Percentiles rank a stretch among this genome's conserved stretches.
These are phyloP conservation scores for Noturus placidus DNA, from an alignment of 2,113 vertebrate species.

Conservation along the genomic window DNA sequence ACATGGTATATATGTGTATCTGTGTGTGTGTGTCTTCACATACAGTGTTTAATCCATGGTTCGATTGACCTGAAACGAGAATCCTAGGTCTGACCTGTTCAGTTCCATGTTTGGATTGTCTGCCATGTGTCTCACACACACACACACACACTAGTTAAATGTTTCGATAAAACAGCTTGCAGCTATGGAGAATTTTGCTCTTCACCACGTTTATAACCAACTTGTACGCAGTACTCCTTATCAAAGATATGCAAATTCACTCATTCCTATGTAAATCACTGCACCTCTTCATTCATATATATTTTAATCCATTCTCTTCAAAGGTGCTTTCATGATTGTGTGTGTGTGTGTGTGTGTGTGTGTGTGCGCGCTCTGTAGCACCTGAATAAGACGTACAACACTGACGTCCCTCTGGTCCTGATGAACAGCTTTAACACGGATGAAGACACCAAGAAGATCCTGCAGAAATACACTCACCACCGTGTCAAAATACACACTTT, in stretches of 20 bases:
- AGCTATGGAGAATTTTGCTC: too few species aligned
- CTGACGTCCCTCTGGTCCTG: conserved; percentile 90
- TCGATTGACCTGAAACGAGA: too few species aligned
- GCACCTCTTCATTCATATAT: neutral
- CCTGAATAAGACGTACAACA: conserved; percentile 89
- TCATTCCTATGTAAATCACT: neutral
- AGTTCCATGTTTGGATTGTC: too few species aligned
- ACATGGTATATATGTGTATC: too few species aligned
- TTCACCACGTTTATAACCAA: neutral
- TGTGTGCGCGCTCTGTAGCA: conserved; percentile 70
- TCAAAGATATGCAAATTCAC: neutral
- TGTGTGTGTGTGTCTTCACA: neutral
- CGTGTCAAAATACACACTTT: conserved; percentile 94
- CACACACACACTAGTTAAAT: too few species aligned
- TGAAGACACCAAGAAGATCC: conserved; percentile 96
- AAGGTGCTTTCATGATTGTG: neutral
- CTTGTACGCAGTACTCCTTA: neutral
- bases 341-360: neutral
- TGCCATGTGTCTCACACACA: too few species aligned
- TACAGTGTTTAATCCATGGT: neutral
- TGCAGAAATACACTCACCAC: conserved; percentile 95
- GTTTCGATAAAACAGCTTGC: too few species aligned
- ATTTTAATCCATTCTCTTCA: neutral
- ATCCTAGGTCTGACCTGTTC: too few species aligned
- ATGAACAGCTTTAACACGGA: conserved; percentile 99